A percentile compares a stretch with the other conserved stretches of the same genome.
Conservation (phyloP, 1,140 invertebrate genomes). For the Galendromus occidentalis region DNA sequence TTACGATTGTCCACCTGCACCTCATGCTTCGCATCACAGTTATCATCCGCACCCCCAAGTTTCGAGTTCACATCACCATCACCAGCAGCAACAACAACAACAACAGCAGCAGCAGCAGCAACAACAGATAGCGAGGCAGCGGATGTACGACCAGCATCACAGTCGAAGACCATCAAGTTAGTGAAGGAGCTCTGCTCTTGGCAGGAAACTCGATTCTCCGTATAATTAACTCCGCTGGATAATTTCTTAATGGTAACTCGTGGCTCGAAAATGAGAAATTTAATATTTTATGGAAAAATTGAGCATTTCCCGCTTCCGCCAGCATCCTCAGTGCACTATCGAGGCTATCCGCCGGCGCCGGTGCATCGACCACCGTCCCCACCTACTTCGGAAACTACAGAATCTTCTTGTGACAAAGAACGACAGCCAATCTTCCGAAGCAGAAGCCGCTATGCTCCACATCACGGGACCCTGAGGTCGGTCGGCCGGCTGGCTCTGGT, state of each 20-base stretch:
- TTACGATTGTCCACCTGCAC: not conserved
- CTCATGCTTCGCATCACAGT: not conserved
- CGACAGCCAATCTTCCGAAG: constrained; percentile 3
- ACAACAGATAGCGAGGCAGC: not conserved
- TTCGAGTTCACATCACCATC: not conserved
- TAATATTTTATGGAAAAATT: not conserved
- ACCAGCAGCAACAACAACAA: not conserved
- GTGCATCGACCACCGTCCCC: not conserved
- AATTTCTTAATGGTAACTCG: not conserved
- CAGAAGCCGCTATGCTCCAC: not conserved
- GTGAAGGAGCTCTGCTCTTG: not conserved
- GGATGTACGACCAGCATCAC: constrained; percentile 8
- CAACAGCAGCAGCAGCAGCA: not conserved
- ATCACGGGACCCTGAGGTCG: not conserved
- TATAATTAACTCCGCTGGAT: not conserved
- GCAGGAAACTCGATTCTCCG: not conserved
- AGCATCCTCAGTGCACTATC: not conserved
- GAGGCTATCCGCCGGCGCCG: not conserved
- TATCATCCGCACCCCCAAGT: not conserved
- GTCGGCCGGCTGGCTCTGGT: not conserved
- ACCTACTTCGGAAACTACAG: not conserved
- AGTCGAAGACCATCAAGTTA: not conserved
- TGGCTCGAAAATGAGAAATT: not conserved
- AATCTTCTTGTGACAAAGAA: constrained; percentile 7
- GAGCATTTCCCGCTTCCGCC: not conserved